Evolutionary conservation across 2,888 invertebrate species (phyloP).

Genomic region (Smittia aterrima): DNA sequence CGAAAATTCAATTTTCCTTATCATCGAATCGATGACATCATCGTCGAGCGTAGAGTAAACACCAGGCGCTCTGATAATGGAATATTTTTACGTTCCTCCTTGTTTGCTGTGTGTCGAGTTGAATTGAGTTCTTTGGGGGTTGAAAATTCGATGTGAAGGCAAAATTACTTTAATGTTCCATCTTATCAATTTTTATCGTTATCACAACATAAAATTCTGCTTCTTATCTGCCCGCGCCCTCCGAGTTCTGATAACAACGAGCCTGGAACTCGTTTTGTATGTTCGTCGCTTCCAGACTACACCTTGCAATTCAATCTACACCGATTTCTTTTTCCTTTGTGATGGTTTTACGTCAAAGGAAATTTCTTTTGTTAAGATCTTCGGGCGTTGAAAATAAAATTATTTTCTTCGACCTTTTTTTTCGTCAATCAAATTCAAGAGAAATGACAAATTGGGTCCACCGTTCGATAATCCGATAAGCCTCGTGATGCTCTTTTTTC

Average conservation of each 20-base stretch:
- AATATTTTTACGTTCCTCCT: not conserved
- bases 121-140: not conserved
- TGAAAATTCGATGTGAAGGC: not conserved
- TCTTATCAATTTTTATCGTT: conserved; percentile 25
- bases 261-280: not conserved
- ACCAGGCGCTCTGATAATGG: not conserved
- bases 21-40: conserved; percentile 15
- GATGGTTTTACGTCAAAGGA: not conserved
- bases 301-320: not conserved
- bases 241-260: not conserved
- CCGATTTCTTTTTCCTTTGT: not conserved
- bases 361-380: not conserved
- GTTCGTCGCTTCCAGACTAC: not conserved
- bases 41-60: not conserved
- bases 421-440: not conserved
- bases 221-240: conserved; percentile 18
- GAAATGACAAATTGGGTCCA: not conserved
- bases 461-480: not conserved
- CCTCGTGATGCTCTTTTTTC: not conserved
- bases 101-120: not conserved
- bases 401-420: not conserved
- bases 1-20: not conserved
- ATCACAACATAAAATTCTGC: conserved; percentile 16
- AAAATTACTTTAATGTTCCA: conserved; percentile 8
- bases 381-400: not conserved